Percentiles rank a stretch among this genome's conserved stretches.
Conservation (phyloP, 53 echinoderm and acorn worm species). For the Paracentrotus lividus region DNA sequence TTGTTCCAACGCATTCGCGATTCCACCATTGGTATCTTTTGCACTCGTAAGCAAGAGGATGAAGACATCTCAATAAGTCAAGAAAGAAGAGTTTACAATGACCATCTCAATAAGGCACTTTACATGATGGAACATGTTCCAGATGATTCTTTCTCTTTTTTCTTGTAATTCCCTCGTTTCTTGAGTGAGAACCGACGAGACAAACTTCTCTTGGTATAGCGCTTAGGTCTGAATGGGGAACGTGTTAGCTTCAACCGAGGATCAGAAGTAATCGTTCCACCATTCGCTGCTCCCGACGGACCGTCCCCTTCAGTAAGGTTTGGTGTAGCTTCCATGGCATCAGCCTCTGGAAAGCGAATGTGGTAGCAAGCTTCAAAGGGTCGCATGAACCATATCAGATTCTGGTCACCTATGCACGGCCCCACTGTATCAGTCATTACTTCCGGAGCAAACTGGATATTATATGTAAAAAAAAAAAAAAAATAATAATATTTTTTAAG, state of each 20-base stretch:
- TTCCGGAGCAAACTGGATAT: constrained; percentile 73
- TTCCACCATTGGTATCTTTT: background rate
- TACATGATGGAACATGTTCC: constrained; percentile 55
- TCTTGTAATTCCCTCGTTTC: background rate
- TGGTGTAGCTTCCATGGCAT: constrained; percentile 7
- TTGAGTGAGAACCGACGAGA: constrained; percentile 38
- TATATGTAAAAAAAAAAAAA: background rate
- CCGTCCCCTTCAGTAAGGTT: constrained; percentile 18
- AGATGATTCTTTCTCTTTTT: background rate
- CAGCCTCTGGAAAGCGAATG: constrained; percentile 61
- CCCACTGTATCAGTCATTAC: constrained; percentile 71
- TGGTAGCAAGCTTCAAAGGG: constrained; percentile 80
- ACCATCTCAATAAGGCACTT: background rate
- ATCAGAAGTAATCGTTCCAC: background rate
- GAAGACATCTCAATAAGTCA: background rate
- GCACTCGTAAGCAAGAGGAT: background rate
- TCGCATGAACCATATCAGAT: constrained; percentile 89
- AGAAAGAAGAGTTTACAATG: too few species aligned
- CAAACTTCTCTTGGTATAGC: constrained; percentile 69
- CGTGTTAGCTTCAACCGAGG: constrained; percentile 41
- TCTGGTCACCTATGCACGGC: constrained; percentile 71
- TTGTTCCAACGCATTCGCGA: too few species aligned
- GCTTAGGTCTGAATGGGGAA: constrained; percentile 69
- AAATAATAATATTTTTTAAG: too few species aligned
- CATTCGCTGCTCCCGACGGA: background rate